Conservation (phyloP, 2,888 invertebrate genomes). For the Dione vanillae region DNA sequence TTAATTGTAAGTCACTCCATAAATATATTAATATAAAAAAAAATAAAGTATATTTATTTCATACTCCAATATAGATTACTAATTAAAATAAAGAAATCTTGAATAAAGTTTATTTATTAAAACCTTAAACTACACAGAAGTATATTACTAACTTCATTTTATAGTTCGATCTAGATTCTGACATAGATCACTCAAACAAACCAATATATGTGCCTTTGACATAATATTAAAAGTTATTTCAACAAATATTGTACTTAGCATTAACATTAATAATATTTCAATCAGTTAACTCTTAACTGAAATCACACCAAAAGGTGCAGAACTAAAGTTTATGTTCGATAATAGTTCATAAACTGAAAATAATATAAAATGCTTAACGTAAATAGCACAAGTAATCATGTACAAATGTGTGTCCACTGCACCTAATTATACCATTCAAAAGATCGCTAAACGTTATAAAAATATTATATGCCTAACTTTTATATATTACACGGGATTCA, state of each 20-base stretch:
- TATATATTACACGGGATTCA: slow-evolving; percentile 80
- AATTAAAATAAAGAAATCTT: slow-evolving; percentile 54
- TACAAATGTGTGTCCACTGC: slow-evolving; percentile 56
- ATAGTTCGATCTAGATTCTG: slow-evolving; percentile 70
- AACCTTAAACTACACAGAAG: slow-evolving; percentile 80
- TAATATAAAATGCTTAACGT: slow-evolving; percentile 41
- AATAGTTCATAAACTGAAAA: slow-evolving; percentile 35
- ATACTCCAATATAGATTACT: neutral
- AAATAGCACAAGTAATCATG: slow-evolving; percentile 59
- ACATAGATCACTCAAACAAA: slow-evolving; percentile 75
- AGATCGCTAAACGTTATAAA: slow-evolving; percentile 67
- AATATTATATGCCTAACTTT: slow-evolving; percentile 62
- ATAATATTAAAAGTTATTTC: slow-evolving; percentile 69
- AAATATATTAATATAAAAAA: slow-evolving; percentile 19
- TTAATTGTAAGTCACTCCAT: slow-evolving; percentile 29
- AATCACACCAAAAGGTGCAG: slow-evolving; percentile 28
- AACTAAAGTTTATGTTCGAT: slow-evolving; percentile 33
- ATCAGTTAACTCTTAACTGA: slow-evolving; percentile 40
- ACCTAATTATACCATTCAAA: slow-evolving; percentile 54
- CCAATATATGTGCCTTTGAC: slow-evolving; percentile 72
- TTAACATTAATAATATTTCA: slow-evolving; percentile 68
- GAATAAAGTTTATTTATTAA: slow-evolving; percentile 79
- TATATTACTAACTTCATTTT: slow-evolving; percentile 70
- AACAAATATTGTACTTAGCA: slow-evolving; percentile 82
- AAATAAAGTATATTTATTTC: slow-evolving; percentile 26